These are phyloP conservation scores for Blera fallax DNA, from an alignment of 2,888 invertebrate species.

Conservation along the genomic window DNA sequence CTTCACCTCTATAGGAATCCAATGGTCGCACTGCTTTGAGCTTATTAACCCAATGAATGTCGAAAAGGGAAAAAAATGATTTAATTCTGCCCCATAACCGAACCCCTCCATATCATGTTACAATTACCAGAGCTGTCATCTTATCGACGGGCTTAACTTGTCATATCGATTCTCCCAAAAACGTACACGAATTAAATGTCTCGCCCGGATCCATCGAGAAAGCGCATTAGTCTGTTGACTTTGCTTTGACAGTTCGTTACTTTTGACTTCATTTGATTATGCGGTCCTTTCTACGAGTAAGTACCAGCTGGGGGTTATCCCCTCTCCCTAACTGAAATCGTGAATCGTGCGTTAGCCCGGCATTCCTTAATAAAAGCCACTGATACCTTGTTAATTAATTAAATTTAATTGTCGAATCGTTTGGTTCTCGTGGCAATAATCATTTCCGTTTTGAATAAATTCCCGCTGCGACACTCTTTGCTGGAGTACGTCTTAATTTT, in stretches of 20 bases:
- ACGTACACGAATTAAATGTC: slow-evolving; percentile 22
- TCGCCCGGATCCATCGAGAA: slow-evolving; percentile 6
- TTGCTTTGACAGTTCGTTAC: slow-evolving; percentile 58
- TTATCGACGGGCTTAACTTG: slow-evolving; percentile 62
- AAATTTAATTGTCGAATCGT: slow-evolving; percentile 67
- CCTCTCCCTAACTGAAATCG: background rate
- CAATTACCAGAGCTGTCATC: slow-evolving; percentile 64
- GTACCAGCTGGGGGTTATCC: background rate
- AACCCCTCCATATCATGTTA: slow-evolving; percentile 43
- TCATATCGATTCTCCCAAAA: slow-evolving; percentile 27
- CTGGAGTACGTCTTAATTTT: slow-evolving; percentile 14
- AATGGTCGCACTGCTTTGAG: background rate
- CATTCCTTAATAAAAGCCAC: slow-evolving; percentile 36
- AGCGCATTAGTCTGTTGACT: slow-evolving; percentile 26
- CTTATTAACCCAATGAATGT: background rate
- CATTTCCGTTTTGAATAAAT: slow-evolving; percentile 72
- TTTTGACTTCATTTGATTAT: slow-evolving; percentile 31
- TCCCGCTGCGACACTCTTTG: slow-evolving; percentile 11
- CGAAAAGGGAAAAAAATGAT: background rate
- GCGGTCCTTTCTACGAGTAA: background rate
- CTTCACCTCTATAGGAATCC: background rate
- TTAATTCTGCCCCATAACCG: background rate
- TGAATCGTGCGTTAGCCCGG: slow-evolving; percentile 26
- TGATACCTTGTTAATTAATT: slow-evolving; percentile 68
- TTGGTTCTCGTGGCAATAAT: slow-evolving; percentile 70